Evolutionary conservation across 2,113 vertebrate species (phyloP).

Genomic region (Chaenocephalus aceratus): DNA sequence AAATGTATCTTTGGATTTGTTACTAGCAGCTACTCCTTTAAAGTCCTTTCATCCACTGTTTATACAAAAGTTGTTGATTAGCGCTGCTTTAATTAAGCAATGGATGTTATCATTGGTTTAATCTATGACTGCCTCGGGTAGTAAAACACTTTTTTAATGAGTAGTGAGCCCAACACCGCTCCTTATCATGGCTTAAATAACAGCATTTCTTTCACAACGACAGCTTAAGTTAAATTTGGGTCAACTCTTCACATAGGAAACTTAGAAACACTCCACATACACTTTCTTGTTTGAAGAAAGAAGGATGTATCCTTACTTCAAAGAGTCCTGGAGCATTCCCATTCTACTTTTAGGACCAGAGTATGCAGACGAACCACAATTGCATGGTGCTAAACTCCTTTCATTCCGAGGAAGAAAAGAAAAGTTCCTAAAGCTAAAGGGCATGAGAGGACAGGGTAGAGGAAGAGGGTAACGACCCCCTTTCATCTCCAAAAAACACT

Average conservation of each 20-base stretch:
- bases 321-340: neutral
- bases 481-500: conserved; percentile 15
- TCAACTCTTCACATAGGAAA: neutral
- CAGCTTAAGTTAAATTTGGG: conserved; percentile 14
- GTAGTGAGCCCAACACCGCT: neutral
- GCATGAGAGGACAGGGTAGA: conserved; percentile 14
- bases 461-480: neutral
- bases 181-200: conserved; percentile 1
- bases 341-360: conserved; percentile 35
- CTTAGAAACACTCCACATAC: neutral
- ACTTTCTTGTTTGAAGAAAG: neutral
- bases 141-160: neutral
- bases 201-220: conserved; percentile 17
- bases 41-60: conserved; percentile 11
- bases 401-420: conserved; percentile 14
- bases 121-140: neutral
- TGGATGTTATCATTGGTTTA: neutral
- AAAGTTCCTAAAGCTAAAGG: conserved; percentile 18
- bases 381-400: conserved; percentile 16
- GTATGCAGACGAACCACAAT: conserved; percentile 44
- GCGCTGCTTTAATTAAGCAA: conserved; percentile 6
- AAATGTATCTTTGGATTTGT: neutral
- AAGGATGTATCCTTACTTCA: conserved; percentile 12
- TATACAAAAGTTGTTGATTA: neutral
- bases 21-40: neutral